These are phyloP conservation scores for Menidia beryllina DNA, from an alignment of 2,113 vertebrate genomes.

Conservation along the genomic window DNA sequence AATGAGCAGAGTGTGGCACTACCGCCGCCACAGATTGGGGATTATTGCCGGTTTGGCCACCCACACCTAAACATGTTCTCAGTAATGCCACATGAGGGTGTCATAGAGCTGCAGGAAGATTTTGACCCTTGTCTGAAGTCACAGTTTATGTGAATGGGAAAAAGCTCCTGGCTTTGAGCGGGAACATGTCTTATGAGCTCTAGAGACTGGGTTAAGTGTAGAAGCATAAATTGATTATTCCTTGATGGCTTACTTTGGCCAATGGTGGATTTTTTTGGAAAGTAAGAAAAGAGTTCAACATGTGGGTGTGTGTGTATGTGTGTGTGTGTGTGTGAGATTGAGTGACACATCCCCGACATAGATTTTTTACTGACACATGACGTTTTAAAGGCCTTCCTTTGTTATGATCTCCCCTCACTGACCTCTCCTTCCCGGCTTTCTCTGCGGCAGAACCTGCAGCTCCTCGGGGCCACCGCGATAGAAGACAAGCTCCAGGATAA, in stretches of 20 bases:
- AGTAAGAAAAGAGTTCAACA: slow-evolving; percentile 66
- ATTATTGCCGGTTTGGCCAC: slow-evolving; percentile 25
- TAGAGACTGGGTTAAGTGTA: not conserved
- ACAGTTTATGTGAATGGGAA: not conserved
- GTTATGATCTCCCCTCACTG: slow-evolving; percentile 20
- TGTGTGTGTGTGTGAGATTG: too few relatives aligned
- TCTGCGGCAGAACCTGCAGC: slow-evolving; percentile 89
- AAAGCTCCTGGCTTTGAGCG: not conserved
- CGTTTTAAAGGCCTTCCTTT: slow-evolving; percentile 60
- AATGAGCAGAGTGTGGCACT: slow-evolving; percentile 51
- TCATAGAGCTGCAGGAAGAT: slow-evolving; percentile 39
- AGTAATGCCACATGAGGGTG: slow-evolving; percentile 59
- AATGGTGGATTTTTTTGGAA: slow-evolving; percentile 37
- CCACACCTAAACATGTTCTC: slow-evolving; percentile 5
- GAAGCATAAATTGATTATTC: slow-evolving; percentile 1
- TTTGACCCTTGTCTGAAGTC: not conserved
- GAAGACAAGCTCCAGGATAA: slow-evolving; percentile 97
- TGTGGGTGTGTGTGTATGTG: too few relatives aligned
- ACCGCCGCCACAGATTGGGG: slow-evolving; percentile 27
- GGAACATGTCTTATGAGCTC: not conserved
- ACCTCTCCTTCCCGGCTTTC: slow-evolving; percentile 4
- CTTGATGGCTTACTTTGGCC: slow-evolving; percentile 9
- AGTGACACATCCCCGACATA: slow-evolving; percentile 52
- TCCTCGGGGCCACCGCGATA: slow-evolving; percentile 97
- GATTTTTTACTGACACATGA: slow-evolving; percentile 67